phyloP scores from a whole-genome alignment of 2,113 vertebrate species.

The Australoheros scitulus region DNA sequence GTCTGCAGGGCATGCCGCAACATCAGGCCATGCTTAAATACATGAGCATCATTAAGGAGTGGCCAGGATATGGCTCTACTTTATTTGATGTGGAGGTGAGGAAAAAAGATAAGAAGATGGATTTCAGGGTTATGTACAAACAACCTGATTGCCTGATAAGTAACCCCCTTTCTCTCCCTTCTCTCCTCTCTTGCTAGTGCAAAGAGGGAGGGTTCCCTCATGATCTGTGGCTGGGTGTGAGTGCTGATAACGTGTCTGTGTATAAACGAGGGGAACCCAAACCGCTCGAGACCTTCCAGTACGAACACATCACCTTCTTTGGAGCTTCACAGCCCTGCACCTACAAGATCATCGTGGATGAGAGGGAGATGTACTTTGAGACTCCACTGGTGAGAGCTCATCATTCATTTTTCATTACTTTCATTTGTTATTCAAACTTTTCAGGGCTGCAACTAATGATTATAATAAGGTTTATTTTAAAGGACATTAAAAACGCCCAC shows the following conservation, averaged over 20 bases:
- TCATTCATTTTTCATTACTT: background rate
- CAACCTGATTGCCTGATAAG: too few species aligned
- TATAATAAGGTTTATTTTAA: too few species aligned
- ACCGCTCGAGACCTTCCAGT: slow-evolving; percentile 91
- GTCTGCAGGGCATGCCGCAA: slow-evolving; percentile 88
- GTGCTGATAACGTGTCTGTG: slow-evolving; percentile 89
- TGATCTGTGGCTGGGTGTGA: slow-evolving; percentile 91
- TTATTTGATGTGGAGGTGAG: slow-evolving; percentile 93
- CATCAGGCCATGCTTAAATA: slow-evolving; percentile 94
- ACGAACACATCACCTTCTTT: slow-evolving; percentile 93
- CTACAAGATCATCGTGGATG: slow-evolving; percentile 94
- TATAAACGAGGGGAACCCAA: slow-evolving; percentile 92
- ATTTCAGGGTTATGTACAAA: background rate
- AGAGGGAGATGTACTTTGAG: slow-evolving; percentile 94
- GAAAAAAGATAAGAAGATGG: background rate
- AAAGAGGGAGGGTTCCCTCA: slow-evolving; percentile 94
- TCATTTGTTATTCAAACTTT: background rate
- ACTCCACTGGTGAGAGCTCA: slow-evolving; percentile 82
- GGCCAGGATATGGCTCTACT: slow-evolving; percentile 92
- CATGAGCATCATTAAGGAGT: slow-evolving; percentile 91
- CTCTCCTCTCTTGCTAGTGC: slow-evolving; percentile 77
- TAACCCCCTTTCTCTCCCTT: background rate
- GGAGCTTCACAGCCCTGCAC: slow-evolving; percentile 90
- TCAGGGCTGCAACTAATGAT: background rate
- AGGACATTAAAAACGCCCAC: too few species aligned